phyloP scores from a whole-genome alignment of 2,113 vertebrate species.

The Takifugu flavidus region DNA sequence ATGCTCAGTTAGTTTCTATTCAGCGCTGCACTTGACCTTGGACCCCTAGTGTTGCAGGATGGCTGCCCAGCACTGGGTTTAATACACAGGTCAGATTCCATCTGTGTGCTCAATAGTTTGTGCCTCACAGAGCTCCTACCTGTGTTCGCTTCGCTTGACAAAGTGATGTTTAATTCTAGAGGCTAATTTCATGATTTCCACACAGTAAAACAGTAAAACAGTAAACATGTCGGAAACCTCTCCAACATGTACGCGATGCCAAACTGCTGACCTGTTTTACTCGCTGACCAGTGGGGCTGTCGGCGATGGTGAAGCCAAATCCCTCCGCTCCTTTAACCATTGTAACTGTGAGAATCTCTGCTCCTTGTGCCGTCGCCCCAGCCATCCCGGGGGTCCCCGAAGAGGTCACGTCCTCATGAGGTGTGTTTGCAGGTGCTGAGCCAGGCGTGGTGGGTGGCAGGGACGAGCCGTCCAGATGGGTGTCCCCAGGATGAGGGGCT shows the following conservation, averaged over 20 bases:
- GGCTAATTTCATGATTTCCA: no score
- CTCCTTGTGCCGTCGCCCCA: slow-evolving; percentile 58
- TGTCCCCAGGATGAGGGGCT: slow-evolving; percentile 87
- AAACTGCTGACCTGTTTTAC: slow-evolving; percentile 85
- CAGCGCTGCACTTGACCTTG: no score
- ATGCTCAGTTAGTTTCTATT: no score
- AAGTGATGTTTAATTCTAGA: no score
- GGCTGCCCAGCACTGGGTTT: no score
- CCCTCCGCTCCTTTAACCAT: slow-evolving; percentile 98
- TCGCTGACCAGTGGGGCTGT: slow-evolving; percentile 96
- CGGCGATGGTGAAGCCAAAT: slow-evolving; percentile 98
- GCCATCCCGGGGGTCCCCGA: slow-evolving; percentile 83
- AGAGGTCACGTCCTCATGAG: slow-evolving; percentile 92
- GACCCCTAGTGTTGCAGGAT: no score
- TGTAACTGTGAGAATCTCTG: slow-evolving; percentile 96
- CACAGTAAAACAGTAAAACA: no score
- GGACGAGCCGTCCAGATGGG: slow-evolving; percentile 91
- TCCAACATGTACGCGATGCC: neutral
- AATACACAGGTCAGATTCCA: no score
- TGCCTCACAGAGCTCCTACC: no score
- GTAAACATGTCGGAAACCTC: neutral
- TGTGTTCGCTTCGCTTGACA: no score
- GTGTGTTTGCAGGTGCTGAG: slow-evolving; percentile 64
- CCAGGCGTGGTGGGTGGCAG: slow-evolving; percentile 80
- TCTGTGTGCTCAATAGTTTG: no score